Evolutionary conservation across 2,888 invertebrate species (phyloP).

Genomic region (Cephus spinipes): DNA sequence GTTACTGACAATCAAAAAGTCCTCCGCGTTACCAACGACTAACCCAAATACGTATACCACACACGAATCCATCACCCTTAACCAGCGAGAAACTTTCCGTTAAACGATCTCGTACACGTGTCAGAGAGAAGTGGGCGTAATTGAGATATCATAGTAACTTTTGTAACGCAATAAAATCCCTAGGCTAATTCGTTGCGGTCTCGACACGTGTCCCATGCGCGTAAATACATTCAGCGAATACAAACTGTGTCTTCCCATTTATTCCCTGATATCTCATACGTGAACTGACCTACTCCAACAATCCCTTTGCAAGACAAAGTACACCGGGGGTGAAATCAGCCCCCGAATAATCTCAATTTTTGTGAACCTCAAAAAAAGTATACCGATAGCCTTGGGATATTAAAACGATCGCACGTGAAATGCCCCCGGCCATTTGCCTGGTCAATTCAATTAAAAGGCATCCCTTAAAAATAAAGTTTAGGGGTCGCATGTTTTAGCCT

Average conservation of each 20-base stretch:
- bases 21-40: background rate
- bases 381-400: constrained; percentile 49
- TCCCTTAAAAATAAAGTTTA: background rate
- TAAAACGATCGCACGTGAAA: constrained; percentile 54
- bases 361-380: background rate
- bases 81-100: background rate
- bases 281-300: background rate
- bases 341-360: background rate
- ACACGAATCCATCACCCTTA: background rate
- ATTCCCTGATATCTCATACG: background rate
- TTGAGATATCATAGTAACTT: constrained; percentile 60
- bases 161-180: constrained; percentile 31
- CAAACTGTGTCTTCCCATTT: background rate
- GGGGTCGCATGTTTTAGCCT: background rate
- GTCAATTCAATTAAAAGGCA: constrained; percentile 18
- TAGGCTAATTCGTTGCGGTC: constrained; percentile 21
- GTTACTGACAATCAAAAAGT: background rate
- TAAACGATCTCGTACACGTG: background rate
- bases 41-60: background rate
- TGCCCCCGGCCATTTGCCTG: constrained; percentile 44
- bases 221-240: background rate
- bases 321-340: background rate
- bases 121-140: constrained; percentile 40
- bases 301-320: background rate
- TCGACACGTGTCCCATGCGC: background rate